A percentile compares a stretch with the other conserved stretches of the same genome.
phyloP scores from a whole-genome alignment of 2,888 invertebrate genomes.

The Laothoe populi region DNA sequence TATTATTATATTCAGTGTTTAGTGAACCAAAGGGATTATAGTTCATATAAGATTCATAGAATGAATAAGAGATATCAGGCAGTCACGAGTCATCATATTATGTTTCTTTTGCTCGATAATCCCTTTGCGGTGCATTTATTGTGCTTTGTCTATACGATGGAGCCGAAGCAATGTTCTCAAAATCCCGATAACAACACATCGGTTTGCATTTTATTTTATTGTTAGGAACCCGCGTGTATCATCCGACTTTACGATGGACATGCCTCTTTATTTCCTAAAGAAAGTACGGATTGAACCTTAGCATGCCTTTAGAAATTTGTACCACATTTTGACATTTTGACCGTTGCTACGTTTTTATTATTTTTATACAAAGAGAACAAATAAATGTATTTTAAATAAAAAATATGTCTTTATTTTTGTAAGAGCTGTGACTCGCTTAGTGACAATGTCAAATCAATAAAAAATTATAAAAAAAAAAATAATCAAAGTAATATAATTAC shows the following conservation, averaged over 20 bases:
- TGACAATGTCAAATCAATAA: too few species aligned
- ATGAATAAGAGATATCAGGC: constrained; percentile 1
- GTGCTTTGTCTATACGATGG: constrained; percentile 26
- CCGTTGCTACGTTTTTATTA: neutral
- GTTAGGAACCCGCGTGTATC: constrained; percentile 68
- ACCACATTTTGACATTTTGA: neutral
- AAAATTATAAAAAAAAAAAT: too few species aligned
- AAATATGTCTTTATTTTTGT: too few species aligned
- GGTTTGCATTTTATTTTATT: constrained; percentile 68
- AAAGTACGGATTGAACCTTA: constrained; percentile 33
- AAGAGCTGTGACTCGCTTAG: too few species aligned
- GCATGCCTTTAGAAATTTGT: neutral
- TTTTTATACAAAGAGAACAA: too few species aligned
- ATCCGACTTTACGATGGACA: constrained; percentile 72
- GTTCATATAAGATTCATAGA: neutral
- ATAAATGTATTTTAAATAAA: too few species aligned
- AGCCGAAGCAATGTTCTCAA: constrained; percentile 44
- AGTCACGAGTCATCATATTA: constrained; percentile 19
- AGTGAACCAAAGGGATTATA: neutral
- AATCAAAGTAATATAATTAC: too few species aligned
- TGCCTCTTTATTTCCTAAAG: constrained; percentile 66
- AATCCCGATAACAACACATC: constrained; percentile 61
- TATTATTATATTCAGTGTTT: too few species aligned
- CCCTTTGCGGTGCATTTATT: constrained; percentile 14
- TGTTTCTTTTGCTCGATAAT: constrained; percentile 19